These are phyloP conservation scores for Lordiphosa collinella DNA, from an alignment of 1,140 invertebrate genomes.

Conservation along the genomic window DNA sequence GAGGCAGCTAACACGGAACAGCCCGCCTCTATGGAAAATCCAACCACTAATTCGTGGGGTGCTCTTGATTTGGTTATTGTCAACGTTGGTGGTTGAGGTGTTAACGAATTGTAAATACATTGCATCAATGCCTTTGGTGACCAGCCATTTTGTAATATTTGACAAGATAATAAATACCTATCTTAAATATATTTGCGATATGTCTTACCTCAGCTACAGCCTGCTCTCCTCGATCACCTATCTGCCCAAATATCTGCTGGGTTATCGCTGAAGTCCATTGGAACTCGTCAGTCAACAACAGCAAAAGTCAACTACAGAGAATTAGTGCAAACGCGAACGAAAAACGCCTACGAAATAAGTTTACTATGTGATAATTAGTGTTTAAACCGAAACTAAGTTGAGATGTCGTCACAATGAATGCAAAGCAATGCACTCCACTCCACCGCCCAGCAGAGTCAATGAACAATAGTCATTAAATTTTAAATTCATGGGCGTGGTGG, in stretches of 20 bases:
- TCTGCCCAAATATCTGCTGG: conserved; percentile 72
- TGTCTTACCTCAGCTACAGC: conserved; percentile 51
- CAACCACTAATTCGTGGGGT: conserved; percentile 4
- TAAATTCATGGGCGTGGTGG: conserved; percentile 29
- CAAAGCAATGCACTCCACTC: conserved; percentile 7
- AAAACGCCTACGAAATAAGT: conserved; percentile 50
- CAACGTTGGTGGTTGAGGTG: conserved; percentile 52
- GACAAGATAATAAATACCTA: conserved; percentile 32
- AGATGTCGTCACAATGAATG: conserved; percentile 9
- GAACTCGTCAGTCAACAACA: not conserved
- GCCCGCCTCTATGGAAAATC: not conserved
- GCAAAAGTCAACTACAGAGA: conserved; percentile 34
- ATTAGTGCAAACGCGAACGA: conserved; percentile 37
- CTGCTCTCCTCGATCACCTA: conserved; percentile 75
- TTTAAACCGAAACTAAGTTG: conserved; percentile 39
- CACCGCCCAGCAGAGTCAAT: conserved; percentile 48
- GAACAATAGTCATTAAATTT: conserved; percentile 71
- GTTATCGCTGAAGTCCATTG: conserved; percentile 51
- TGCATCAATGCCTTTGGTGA: conserved; percentile 22
- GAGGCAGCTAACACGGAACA: conserved; percentile 14
- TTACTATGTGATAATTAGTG: conserved; percentile 76
- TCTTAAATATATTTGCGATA: not conserved
- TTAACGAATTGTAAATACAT: conserved; percentile 36
- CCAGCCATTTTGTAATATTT: conserved; percentile 8
- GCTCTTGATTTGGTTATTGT: conserved; percentile 43